Evolutionary conservation across 1,140 invertebrate genomes (phyloP), one percentile per base, ranked within the genome.

Genomic region (Procambarus virginalis): DNA sequence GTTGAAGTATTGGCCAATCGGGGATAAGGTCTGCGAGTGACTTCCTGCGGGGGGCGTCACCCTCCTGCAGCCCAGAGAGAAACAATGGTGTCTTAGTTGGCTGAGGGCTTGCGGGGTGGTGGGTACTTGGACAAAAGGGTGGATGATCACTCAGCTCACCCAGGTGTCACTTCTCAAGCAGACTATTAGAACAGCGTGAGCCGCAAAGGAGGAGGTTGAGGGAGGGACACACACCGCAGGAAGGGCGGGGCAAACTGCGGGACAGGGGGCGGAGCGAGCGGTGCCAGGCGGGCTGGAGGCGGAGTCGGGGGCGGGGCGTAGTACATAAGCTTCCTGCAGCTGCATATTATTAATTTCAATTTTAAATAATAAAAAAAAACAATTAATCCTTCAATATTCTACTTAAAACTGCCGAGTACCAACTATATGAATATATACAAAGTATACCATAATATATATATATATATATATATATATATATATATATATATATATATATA

Each of bases 21-120:
- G 92, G 92, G 73, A 93, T 93, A 84, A 93, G 70, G 73, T 93
- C 92, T 22, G 92, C 92, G 49, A 93, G 86, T 46, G 92, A 92
- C 51, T 79, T 51, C 68, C 89, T 90, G 48, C 89, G 76, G 22
- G 75, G 68, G n/a, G 55, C 55, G 80, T 89, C 88, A 77, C 75
- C 64, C 58, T 89, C 88, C 88, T 89, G 88, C 20, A 60, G 10
- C 73, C 81, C 70, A 49, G 84, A 76, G 75, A 86, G 84, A 86
- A 78, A 86, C 22, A 78, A 45, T 70, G 82, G 14, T 17, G 75
- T 86, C 84, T 86, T 86, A 86, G 73, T 55, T 8, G 83, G 46
- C 12, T 51, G 76, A 48, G 75, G 60, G 78, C 14, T n/a, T 17
- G 51, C 51, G 2, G 51, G 51, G 51, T 34, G 34, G 45, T 75